These are phyloP conservation scores for Harpagoxenus sublaevis DNA, from an alignment of 2,888 invertebrate species.

Conservation along the genomic window DNA sequence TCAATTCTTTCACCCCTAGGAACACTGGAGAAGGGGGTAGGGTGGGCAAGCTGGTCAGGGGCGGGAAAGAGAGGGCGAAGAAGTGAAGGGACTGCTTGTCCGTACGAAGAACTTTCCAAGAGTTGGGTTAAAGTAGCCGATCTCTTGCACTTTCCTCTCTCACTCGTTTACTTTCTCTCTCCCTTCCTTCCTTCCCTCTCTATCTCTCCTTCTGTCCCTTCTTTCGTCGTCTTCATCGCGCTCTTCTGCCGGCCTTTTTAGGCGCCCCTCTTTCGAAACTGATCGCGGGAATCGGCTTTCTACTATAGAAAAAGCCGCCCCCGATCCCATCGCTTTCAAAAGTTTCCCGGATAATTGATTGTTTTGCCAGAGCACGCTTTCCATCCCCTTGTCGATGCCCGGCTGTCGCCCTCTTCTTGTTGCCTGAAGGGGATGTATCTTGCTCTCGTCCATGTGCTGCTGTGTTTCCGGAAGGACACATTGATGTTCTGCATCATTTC, in stretches of 20 bases:
- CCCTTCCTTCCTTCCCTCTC: conserved; percentile 1
- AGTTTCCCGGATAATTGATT: conserved; percentile 84
- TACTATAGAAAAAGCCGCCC: conserved; percentile 73
- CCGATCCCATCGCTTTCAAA: conserved; percentile 74
- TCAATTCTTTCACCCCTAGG: conserved; percentile 70
- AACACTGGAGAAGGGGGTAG: conserved; percentile 56
- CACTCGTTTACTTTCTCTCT: conserved; percentile 15
- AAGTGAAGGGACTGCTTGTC: conserved; percentile 57
- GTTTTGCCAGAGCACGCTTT: conserved; percentile 78
- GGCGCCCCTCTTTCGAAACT: conserved; percentile 72
- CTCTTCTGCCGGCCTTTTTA: conserved; percentile 37
- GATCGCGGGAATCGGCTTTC: conserved; percentile 80
- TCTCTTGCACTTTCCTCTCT: conserved; percentile 53
- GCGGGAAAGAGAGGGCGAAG: background rate
- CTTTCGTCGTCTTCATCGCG: conserved; percentile 16
- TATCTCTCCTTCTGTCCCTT: conserved; percentile 13
- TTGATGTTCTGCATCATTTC: conserved; percentile 17
- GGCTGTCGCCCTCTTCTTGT: conserved; percentile 50
- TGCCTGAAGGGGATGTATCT: conserved; percentile 25
- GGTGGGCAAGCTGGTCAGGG: conserved; percentile 53
- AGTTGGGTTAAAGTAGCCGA: conserved; percentile 79
- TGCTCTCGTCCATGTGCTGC: conserved; percentile 2
- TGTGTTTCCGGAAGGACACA: conserved; percentile 12
- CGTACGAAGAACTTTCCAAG: conserved; percentile 79
- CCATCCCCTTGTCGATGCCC: conserved; percentile 45